These are phyloP conservation scores for Campylomormyrus tamandua DNA, from an alignment of 2,113 vertebrate genomes.

Conservation along the genomic window DNA sequence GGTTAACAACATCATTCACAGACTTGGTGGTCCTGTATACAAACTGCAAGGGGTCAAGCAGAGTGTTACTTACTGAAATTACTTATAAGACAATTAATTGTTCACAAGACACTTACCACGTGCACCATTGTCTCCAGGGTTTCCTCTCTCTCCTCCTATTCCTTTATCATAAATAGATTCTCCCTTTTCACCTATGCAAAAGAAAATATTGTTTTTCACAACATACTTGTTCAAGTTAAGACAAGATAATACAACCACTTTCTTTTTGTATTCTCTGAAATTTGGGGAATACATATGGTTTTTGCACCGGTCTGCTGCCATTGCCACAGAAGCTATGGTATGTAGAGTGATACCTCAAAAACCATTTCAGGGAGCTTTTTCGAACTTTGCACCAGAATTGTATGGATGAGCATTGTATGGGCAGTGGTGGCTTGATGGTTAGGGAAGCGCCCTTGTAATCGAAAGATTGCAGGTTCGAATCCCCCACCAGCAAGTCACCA, in stretches of 20 bases:
- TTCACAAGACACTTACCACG: slow-evolving; percentile 38
- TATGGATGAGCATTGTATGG: too few relatives aligned
- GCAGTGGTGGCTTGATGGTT: too few relatives aligned
- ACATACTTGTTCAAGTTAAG: not conserved
- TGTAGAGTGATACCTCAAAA: not conserved
- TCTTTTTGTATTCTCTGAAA: not conserved
- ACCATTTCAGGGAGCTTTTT: not conserved
- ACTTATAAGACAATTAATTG: not conserved
- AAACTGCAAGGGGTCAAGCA: too few relatives aligned
- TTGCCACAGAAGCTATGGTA: not conserved
- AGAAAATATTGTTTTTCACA: not conserved
- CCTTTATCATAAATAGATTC: slow-evolving; percentile 42
- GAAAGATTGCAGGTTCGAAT: too few relatives aligned
- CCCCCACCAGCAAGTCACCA: too few relatives aligned
- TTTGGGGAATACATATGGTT: not conserved
- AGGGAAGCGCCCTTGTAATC: too few relatives aligned
- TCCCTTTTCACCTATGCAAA: slow-evolving; percentile 50
- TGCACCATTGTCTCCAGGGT: slow-evolving; percentile 37
- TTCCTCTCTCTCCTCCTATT: slow-evolving; percentile 43
- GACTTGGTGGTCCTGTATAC: too few relatives aligned
- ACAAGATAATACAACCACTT: not conserved
- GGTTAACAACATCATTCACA: too few relatives aligned
- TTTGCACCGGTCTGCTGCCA: not conserved
- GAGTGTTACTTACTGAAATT: not conserved
- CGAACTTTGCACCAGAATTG: not conserved